Evolutionary conservation across 2,888 invertebrate genomes (phyloP).

Genomic region (Parapristionchus giblindavisi): DNA sequence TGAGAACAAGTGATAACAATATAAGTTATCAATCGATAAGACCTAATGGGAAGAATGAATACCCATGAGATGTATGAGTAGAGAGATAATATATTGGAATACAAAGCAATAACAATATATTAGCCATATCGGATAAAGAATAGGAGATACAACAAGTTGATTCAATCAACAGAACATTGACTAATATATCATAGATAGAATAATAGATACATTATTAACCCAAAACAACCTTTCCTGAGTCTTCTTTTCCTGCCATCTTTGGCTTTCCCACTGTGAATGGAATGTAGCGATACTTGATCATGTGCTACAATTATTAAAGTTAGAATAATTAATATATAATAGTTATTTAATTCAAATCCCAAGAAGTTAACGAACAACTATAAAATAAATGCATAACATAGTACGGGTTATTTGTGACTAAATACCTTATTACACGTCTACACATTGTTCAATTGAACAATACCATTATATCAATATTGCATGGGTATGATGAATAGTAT

Average conservation of each 20-base stretch:
- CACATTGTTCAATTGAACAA: too few species aligned
- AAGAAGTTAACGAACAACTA: too few species aligned
- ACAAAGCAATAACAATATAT: not conserved
- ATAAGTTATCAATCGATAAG: constrained; percentile 1
- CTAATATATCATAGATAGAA: too few species aligned
- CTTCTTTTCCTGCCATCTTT: constrained; percentile 79
- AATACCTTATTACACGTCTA: too few species aligned
- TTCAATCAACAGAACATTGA: not conserved
- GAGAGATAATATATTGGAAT: constrained; percentile 31
- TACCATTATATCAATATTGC: too few species aligned
- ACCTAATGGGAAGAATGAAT: constrained; percentile 20
- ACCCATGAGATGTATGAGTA: constrained; percentile 34
- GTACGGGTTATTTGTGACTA: too few species aligned
- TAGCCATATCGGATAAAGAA: constrained; percentile 15
- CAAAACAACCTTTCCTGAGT: constrained; percentile 69
- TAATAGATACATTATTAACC: constrained; percentile 67
- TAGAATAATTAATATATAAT: not conserved
- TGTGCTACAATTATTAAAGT: constrained; percentile 93
- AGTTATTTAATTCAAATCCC: too few species aligned
- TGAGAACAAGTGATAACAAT: too few species aligned
- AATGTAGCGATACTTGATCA: constrained; percentile 98
- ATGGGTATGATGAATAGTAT: too few species aligned
- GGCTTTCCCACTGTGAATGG: constrained; percentile 99
- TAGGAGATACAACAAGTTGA: not conserved
- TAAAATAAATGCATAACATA: constrained; percentile 10